Percentiles rank a stretch among this genome's conserved stretches.
Conservation (phyloP, 2,113 vertebrate genomes). For the Montifringilla adamsi region DNA sequence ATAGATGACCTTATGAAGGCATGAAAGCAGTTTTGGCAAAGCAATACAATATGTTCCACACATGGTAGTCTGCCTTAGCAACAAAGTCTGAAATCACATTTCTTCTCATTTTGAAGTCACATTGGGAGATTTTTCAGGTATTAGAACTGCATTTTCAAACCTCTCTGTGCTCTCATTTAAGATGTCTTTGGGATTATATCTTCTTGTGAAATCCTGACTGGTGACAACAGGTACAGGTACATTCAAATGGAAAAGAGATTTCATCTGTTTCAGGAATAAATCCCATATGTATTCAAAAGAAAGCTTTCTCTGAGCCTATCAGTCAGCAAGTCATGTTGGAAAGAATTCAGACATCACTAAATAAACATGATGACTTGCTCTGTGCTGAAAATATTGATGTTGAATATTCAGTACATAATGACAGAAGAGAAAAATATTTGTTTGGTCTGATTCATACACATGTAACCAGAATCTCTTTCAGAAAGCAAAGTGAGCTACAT, state of each 20-base stretch:
- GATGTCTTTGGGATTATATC: background rate
- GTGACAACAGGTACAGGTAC: background rate
- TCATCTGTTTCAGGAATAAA: background rate
- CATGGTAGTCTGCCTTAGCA: background rate
- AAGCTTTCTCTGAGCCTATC: background rate
- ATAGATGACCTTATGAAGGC: background rate
- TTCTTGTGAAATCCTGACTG: background rate
- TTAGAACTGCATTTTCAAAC: background rate
- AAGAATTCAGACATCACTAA: background rate
- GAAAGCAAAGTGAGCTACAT: background rate
- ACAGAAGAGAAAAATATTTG: background rate
- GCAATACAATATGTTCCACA: background rate
- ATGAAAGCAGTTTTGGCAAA: background rate
- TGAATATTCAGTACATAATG: background rate
- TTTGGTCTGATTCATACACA: background rate
- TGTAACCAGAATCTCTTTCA: background rate
- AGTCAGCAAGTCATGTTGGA: background rate
- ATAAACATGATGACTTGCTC: background rate
- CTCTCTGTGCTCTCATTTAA: background rate
- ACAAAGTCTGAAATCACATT: background rate
- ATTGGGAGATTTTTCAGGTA: background rate
- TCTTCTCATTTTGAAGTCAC: background rate
- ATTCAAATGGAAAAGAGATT: background rate
- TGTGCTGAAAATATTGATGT: background rate
- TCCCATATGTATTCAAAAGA: background rate